Base-by-base conservation (phyloP, 2,797 vertebrate species). In the Diplodus sargus region DNA sequence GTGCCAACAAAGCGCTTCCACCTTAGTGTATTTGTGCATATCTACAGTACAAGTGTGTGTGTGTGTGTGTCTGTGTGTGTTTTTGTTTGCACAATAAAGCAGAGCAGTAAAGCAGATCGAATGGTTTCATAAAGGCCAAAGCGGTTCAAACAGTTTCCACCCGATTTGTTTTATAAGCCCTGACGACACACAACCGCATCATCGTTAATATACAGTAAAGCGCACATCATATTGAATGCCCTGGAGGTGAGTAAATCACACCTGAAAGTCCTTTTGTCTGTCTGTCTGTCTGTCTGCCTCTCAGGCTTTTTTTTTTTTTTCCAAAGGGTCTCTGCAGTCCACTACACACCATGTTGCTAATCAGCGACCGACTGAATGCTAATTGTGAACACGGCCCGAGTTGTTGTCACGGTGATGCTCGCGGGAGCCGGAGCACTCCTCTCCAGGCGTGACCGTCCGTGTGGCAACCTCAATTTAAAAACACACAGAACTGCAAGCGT, bases 361-460 rank as follows among this genome's bases (percentile, higher is more conserved):
- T 88, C 82, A 75, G 73, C 28, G 16, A 81, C 23, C 54, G 74
- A 72, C 72, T 83, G 83, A 78, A 91, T 79, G 85, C 85, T 91
- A 88, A 92, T 90, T 90, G 85, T 79, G 82, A 91, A 79, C 83
- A 57, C 56, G 53, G 79, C 47, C 74, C 73, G 74, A 75, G 86
- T 34, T 83, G 88, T 91, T 89, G 91, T 90, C 85, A 91, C 87
- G 65, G 91, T 65, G 90, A 91, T 53, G 74, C 73, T 47, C 11
- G 79, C 47, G 1, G 71, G 73, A 76, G 86, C 60, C 52, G 34
- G 49, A 76, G 82, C 73, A 76, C 70, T 43, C 80, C 61, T 70
- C 74, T 74, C 67, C 20, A 74, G 81, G 76, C 83, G 42, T 85
- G 85, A 85, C 83, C 68, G 82, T 60, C 73, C 73, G 42, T 74